phyloP scores from a whole-genome alignment of 1,140 invertebrate species.

The Heterodera schachtii region DNA sequence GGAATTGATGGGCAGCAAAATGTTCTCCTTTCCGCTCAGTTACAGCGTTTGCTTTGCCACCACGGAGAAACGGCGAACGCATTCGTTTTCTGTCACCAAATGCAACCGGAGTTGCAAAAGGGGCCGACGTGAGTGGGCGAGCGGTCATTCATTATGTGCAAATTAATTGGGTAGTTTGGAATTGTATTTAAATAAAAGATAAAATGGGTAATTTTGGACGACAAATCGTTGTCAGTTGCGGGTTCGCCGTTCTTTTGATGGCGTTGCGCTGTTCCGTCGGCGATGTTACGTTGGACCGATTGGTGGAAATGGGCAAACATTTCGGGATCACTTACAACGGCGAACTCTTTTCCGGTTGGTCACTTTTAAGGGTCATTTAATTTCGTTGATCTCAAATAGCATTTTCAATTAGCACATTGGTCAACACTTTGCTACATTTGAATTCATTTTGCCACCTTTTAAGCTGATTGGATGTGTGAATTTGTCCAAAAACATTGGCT shows the following conservation, averaged over 20 bases:
- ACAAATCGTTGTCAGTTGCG: constrained; percentile 22
- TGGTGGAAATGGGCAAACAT: constrained; percentile 28
- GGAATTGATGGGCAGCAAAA: neutral
- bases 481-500: constrained; percentile 33
- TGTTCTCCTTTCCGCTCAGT: neutral
- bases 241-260: constrained; percentile 17
- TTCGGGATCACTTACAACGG: constrained; percentile 33
- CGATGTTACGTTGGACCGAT: constrained; percentile 23
- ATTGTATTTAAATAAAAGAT: no score
- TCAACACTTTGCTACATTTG: no score
- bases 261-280: constrained; percentile 14
- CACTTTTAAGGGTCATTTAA: no score
- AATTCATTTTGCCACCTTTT: no score
- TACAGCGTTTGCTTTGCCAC: neutral
- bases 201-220: no score
- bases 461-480: constrained; percentile 44
- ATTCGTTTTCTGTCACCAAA: constrained; percentile 5
- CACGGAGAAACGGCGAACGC: neutral
- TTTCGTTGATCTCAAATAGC: no score
- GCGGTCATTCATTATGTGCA: neutral
- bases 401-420: no score
- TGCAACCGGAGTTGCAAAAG: neutral
- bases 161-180: neutral
- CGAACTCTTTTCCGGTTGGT: constrained; percentile 44
- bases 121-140: constrained; percentile 14